Evolutionary conservation across 2,888 invertebrate species (phyloP), one percentile per base, ranked within the genome.

Genomic region (Chironomus riparius): DNA sequence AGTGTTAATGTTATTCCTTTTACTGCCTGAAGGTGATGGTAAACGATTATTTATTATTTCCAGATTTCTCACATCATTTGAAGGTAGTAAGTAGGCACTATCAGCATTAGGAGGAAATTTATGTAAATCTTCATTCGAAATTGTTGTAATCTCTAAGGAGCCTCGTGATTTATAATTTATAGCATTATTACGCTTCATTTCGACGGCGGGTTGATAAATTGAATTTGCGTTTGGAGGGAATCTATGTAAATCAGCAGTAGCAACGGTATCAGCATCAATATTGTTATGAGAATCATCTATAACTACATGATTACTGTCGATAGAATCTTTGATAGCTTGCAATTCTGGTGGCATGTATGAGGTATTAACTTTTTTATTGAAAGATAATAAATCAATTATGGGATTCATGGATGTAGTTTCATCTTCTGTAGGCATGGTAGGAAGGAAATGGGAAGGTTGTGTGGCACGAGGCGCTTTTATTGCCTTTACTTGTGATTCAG

Each of bases 11-110:
- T 10, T 18, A 38, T 18, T 48, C 12, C 38, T 38, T 28, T n/a
- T 47, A 38, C 28, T 13, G 18, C 70, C 76, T 2, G 76, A 69
- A 12, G 70, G 70, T 47, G 22, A 61, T 70, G 76, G 71, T 13
- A 71, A 48, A 48, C 68, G 71, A 50, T 68, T 76, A 68, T 62
- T 65, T 13, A 65, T 24, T 24, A 65, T 24, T 24, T 65, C 65
- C 18, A 21, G 56, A 56, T 56, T 56, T 56, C 18, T 56, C 56
- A 38, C 10, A 47, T 47, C 21, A 47, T 18, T 22, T 74, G 0
- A 38, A 79, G 78, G 2, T 80, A 78, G 70, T 80, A 81, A 2
- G 79, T 84, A 84, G n/a, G 81, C 81, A 2, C 81, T 79, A 15
- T 72, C 21, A 47, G 70, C 21, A 21, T 76, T 76, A 13, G 70